Conservation (phyloP, 2,797 vertebrate species). For the Onychomys arenicola region DNA sequence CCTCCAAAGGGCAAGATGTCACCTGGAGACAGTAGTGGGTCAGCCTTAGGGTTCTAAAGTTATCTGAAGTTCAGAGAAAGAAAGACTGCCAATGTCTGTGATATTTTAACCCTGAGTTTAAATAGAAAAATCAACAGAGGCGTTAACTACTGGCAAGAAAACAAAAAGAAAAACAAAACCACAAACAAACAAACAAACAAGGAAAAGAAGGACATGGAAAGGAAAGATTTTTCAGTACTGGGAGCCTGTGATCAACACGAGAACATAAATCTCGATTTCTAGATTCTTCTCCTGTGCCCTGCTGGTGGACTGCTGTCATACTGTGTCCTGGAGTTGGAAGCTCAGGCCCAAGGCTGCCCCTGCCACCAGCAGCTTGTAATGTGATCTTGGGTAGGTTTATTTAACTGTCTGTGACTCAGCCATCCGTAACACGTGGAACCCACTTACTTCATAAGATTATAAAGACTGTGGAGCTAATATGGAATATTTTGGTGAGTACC, state of each 20-base stretch:
- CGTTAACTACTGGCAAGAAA: neutral
- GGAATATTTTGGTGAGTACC: neutral
- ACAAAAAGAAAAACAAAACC: neutral
- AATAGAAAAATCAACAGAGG: neutral
- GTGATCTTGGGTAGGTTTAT: neutral
- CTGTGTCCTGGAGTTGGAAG: neutral
- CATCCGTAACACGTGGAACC: neutral
- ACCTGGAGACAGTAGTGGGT: neutral
- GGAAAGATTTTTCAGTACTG: fast-evolving
- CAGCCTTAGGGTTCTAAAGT: neutral
- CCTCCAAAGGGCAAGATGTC: neutral
- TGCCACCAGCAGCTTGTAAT: neutral
- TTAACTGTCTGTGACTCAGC: neutral
- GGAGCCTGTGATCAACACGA: fast-evolving
- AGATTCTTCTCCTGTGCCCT: neutral
- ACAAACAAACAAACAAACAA: neutral
- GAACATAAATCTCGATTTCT: neutral
- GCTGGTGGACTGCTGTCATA: fast-evolving
- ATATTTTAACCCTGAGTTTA: neutral
- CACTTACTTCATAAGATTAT: neutral
- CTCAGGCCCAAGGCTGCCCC: neutral
- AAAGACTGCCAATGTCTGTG: fast-evolving
- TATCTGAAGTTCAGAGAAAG: neutral
- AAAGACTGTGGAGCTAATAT: neutral
- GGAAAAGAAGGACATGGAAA: neutral